Percentiles rank a stretch among this genome's conserved stretches.
These are phyloP conservation scores for Erpobdella octoculata DNA, from an alignment of 2,888 invertebrate species.

Conservation along the genomic window DNA sequence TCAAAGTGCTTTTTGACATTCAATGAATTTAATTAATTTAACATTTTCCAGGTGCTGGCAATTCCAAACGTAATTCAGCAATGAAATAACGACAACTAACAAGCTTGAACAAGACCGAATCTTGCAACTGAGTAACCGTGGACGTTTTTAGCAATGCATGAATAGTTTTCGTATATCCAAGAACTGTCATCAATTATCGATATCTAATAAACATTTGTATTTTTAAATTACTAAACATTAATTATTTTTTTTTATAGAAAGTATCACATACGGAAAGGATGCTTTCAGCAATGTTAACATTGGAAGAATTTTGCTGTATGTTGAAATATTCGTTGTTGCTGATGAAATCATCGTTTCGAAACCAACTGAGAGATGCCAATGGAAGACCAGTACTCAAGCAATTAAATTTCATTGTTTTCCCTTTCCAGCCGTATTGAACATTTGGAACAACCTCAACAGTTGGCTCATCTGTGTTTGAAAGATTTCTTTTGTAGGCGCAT, in stretches of 20 bases:
- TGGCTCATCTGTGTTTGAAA: slow-evolving; percentile 11
- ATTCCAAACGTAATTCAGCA: background rate
- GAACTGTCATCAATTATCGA: background rate
- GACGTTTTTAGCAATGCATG: slow-evolving; percentile 19
- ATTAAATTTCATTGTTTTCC: background rate
- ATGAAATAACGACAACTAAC: background rate
- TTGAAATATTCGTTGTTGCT: background rate
- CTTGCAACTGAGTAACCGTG: slow-evolving; percentile 10
- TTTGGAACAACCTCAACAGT: background rate
- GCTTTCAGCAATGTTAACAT: background rate
- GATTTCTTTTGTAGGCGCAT: background rate
- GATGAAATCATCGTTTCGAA: background rate
- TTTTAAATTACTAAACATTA: background rate
- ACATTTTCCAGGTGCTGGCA: too few relatives aligned
- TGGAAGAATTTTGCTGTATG: too few relatives aligned
- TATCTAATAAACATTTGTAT: background rate
- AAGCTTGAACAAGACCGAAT: slow-evolving; percentile 2
- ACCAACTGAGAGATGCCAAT: slow-evolving; percentile 13
- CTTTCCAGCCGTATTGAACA: slow-evolving; percentile 8
- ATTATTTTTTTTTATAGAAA: too few relatives aligned
- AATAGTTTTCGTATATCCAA: slow-evolving; percentile 14
- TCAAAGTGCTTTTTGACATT: too few relatives aligned
- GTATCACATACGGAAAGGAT: background rate
- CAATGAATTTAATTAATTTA: too few relatives aligned
- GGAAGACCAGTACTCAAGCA: background rate